Percentiles rank a stretch among this genome's conserved stretches.
phyloP scores from a whole-genome alignment of 2,797 vertebrate species.

The Nannoperca australis region DNA sequence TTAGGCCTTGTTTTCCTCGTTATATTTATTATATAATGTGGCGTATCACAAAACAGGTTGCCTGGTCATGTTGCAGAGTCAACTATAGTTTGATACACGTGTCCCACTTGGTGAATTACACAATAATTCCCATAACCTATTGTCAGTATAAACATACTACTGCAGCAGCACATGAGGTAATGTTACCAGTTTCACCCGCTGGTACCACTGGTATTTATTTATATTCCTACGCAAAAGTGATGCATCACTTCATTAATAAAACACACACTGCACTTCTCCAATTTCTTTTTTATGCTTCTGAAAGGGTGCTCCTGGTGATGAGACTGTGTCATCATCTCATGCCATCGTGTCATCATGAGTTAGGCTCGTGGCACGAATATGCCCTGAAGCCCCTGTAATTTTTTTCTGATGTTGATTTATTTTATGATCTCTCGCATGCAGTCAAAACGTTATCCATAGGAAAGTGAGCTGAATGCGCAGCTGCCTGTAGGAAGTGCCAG shows the following conservation, averaged over 20 bases:
- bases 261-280: neutral
- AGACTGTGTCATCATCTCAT: slow-evolving; percentile 26
- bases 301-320: neutral
- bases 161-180: slow-evolving; percentile 12
- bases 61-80: slow-evolving; percentile 35
- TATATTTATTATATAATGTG: slow-evolving; percentile 1
- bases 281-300: neutral
- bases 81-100: slow-evolving; percentile 33
- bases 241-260: neutral
- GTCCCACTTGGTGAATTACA: slow-evolving; percentile 20
- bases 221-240: neutral
- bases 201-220: neutral
- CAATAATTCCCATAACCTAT: neutral
- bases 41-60: slow-evolving; percentile 1
- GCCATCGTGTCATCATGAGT: slow-evolving; percentile 20
- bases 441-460: neutral
- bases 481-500: slow-evolving; percentile 31
- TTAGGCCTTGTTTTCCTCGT: neutral
- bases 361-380: slow-evolving; percentile 2
- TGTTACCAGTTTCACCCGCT: neutral
- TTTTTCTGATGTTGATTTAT: neutral
- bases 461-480: neutral
- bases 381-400: neutral
- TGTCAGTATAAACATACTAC: slow-evolving; percentile 13
- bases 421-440: neutral